A percentile compares a stretch with the other conserved stretches of the same genome.
phyloP scores from a whole-genome alignment of 2,113 vertebrate species.

The cattle (Bos taurus) region ARS-UCD2.0 NC_037334.1:74362001-74362500 shows the following conservation, averaged over 20 bases:
- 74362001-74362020: neutral
- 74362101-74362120: neutral
- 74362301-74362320: neutral
- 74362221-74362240: neutral
- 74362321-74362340: neutral
- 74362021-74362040: neutral
- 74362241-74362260: neutral
- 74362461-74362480: neutral
- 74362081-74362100: neutral
- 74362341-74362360: neutral
- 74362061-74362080: neutral
- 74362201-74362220: neutral
- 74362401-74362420: neutral
- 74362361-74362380: neutral
- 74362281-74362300: neutral
- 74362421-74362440: neutral
- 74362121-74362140: neutral
- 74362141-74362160: neutral
- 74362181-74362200: neutral
- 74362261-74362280: neutral
- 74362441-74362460: neutral
- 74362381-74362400: neutral
- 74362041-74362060: neutral
- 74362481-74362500: neutral
- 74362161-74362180: neutral